phyloP scores from a whole-genome alignment of 2,797 vertebrate species.

The Melanogrammus aeglefinus region DNA sequence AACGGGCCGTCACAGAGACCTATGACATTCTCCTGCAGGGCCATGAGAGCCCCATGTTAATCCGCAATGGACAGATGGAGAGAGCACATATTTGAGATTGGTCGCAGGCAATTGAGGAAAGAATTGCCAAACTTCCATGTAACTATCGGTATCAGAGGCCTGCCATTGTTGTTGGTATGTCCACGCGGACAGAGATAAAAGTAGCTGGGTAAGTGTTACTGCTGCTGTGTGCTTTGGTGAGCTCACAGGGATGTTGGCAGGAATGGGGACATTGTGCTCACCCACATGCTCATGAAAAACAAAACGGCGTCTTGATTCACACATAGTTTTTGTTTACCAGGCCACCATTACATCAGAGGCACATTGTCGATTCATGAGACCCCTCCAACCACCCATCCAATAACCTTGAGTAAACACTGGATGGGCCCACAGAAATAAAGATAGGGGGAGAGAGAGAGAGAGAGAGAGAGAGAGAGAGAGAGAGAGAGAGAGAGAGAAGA shows the following conservation, averaged over 20 bases:
- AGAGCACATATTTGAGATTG: conserved; percentile 30
- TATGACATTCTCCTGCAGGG: conserved; percentile 38
- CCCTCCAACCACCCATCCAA: conserved; percentile 11
- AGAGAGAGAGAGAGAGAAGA: neutral
- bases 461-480: neutral
- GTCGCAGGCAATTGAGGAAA: conserved; percentile 28
- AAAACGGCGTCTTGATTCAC: conserved; percentile 12
- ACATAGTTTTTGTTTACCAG: conserved; percentile 19
- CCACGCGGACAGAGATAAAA: conserved; percentile 3
- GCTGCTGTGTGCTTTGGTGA: neutral
- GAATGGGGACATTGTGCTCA: neutral
- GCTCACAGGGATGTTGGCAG: neutral
- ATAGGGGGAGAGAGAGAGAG: neutral
- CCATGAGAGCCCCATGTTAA: conserved; percentile 44
- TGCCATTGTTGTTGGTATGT: conserved; percentile 10
- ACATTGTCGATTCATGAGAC: conserved; percentile 39
- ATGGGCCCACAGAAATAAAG: neutral
- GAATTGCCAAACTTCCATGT: conserved; percentile 22
- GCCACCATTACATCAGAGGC: conserved; percentile 37
- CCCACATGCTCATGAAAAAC: neutral
- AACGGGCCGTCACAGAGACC: conserved; percentile 34
- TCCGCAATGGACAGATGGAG: conserved; percentile 42
- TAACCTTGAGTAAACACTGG: conserved; percentile 27
- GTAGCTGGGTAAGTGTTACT: conserved; percentile 22
- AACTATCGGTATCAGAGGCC: conserved; percentile 19